Percentiles rank a stretch among this genome's conserved stretches.
These are phyloP conservation scores for Rhyzopertha dominica DNA, from an alignment of 1,140 invertebrate species.

Conservation along the genomic window DNA sequence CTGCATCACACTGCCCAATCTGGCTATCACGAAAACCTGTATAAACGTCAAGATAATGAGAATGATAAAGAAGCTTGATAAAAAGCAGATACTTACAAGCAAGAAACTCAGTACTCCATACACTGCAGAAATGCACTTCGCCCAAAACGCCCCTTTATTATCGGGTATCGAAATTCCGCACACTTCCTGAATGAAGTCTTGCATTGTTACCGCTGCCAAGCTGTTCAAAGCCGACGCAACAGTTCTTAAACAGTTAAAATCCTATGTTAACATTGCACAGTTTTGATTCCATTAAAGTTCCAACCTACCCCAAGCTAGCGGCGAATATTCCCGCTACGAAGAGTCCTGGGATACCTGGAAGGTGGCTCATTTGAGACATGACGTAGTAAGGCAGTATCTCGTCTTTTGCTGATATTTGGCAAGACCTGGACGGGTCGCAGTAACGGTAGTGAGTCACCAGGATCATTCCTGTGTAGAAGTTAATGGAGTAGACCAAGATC, in stretches of 20 bases:
- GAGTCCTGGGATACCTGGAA: constrained; percentile 75
- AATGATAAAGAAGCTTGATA: constrained; percentile 6
- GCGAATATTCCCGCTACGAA: constrained; percentile 62
- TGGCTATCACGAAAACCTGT: constrained; percentile 70
- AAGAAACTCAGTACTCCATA: constrained; percentile 61
- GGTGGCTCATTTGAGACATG: constrained; percentile 67
- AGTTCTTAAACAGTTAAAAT: constrained; percentile 58
- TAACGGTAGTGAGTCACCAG: constrained; percentile 74
- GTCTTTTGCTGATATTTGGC: constrained; percentile 59
- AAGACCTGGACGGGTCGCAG: constrained; percentile 70
- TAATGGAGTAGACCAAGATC: constrained; percentile 62
- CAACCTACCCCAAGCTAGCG: constrained; percentile 55
- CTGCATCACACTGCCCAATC: constrained; percentile 75
- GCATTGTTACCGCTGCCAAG: constrained; percentile 80
- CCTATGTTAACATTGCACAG: constrained; percentile 11
- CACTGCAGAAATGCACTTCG: constrained; percentile 58
- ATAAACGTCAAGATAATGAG: not conserved
- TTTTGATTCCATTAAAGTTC: constrained; percentile 1
- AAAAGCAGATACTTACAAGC: constrained; percentile 38
- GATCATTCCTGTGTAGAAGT: constrained; percentile 79
- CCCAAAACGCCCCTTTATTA: constrained; percentile 59
- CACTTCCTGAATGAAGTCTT: constrained; percentile 74
- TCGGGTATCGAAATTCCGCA: constrained; percentile 65
- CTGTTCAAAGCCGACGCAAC: constrained; percentile 90
- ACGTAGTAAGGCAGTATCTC: constrained; percentile 81